phyloP scores from a whole-genome alignment of 1,140 invertebrate species.

The Drosophila kepulauana region DNA sequence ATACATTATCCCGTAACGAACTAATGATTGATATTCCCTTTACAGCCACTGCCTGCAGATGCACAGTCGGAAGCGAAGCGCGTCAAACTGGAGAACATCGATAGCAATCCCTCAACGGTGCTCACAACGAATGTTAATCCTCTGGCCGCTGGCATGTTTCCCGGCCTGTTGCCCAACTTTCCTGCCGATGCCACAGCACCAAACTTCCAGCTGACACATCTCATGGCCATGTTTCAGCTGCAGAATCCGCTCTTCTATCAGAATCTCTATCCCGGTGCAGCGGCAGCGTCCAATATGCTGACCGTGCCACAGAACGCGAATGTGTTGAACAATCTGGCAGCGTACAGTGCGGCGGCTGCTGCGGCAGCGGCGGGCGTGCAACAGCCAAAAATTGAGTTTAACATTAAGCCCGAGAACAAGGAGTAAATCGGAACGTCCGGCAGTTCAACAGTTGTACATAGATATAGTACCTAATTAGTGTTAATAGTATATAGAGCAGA shows the following conservation, averaged over 20 bases:
- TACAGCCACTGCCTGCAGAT: slow-evolving; percentile 72
- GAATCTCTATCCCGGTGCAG: slow-evolving; percentile 72
- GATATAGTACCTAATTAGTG: slow-evolving; percentile 23
- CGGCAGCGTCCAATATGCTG: slow-evolving; percentile 46
- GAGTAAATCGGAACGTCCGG: slow-evolving; percentile 53
- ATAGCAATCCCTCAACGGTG: slow-evolving; percentile 33
- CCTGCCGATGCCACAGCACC: slow-evolving; percentile 59
- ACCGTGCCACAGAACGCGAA: slow-evolving; percentile 54
- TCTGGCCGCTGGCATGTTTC: slow-evolving; percentile 41
- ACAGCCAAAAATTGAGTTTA: slow-evolving; percentile 69
- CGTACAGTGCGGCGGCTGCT: slow-evolving; percentile 69
- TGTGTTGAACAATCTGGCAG: slow-evolving; percentile 68
- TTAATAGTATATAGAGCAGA: slow-evolving; percentile 22
- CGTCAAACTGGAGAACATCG: slow-evolving; percentile 52
- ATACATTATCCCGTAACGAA: neutral
- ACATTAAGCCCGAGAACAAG: slow-evolving; percentile 75
- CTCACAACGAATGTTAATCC: slow-evolving; percentile 15
- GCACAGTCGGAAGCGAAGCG: slow-evolving; percentile 62
- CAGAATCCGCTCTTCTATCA: slow-evolving; percentile 84
- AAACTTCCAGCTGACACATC: slow-evolving; percentile 78
- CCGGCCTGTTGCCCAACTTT: slow-evolving; percentile 61
- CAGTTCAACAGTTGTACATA: slow-evolving; percentile 19
- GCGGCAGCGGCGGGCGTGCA: slow-evolving; percentile 69
- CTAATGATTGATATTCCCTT: neutral
- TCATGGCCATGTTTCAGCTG: slow-evolving; percentile 81